These are phyloP conservation scores for Coenonympha arcania DNA, from an alignment of 2,888 invertebrate genomes.

Conservation along the genomic window DNA sequence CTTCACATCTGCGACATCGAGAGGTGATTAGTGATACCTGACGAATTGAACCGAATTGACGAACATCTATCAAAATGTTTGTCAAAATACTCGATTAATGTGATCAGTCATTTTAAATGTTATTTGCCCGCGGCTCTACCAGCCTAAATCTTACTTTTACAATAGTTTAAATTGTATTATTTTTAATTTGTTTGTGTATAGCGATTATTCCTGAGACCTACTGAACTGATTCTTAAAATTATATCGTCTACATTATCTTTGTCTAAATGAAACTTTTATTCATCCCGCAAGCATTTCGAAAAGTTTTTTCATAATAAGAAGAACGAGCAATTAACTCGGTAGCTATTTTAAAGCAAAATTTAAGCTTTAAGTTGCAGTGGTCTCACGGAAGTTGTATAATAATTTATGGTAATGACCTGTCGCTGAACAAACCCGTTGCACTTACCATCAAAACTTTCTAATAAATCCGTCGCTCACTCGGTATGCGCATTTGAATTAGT, in stretches of 20 bases:
- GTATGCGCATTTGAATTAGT: not conserved
- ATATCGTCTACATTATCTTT: not conserved
- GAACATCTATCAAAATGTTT: not conserved
- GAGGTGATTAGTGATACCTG: not conserved
- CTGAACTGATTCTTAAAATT: no score
- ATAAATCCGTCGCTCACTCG: not conserved
- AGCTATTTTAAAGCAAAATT: no score
- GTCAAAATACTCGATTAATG: not conserved
- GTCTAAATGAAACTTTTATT: not conserved
- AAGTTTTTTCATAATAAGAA: not conserved
- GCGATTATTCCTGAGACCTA: no score
- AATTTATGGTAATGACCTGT: not conserved
- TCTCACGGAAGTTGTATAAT: not conserved
- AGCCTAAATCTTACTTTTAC: no score
- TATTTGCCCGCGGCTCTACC: no score
- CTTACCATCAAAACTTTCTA: not conserved
- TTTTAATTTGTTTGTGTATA: no score
- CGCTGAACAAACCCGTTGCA: not conserved
- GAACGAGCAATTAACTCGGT: no score
- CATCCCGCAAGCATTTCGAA: not conserved
- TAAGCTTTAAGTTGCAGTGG: not conserved
- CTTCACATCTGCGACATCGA: not conserved
- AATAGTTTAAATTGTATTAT: no score
- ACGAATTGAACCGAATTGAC: not conserved
- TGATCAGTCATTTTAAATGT: not conserved